phyloP scores from a whole-genome alignment of 2,113 vertebrate species.

The Brienomyrus brachyistius region DNA sequence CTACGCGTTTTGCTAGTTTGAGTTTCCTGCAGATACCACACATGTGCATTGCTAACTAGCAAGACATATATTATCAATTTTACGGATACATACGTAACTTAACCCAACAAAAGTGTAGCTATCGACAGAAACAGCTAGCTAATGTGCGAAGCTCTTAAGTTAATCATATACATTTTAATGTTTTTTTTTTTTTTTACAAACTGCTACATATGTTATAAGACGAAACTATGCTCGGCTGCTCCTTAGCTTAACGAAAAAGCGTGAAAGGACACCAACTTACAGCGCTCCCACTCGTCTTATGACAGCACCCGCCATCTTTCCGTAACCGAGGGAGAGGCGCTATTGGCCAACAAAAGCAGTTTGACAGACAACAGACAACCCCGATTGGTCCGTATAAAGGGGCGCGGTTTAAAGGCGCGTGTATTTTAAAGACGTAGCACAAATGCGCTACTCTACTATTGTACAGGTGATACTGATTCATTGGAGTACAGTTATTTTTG shows the following conservation, averaged over 20 bases:
- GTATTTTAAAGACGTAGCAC: slow-evolving; percentile 33
- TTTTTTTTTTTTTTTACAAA: not conserved
- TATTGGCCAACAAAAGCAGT: slow-evolving; percentile 42
- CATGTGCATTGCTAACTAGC: not conserved
- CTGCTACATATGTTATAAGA: not conserved
- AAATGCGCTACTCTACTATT: not conserved
- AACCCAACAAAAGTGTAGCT: not conserved
- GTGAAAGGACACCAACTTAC: slow-evolving; percentile 50
- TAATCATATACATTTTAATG: too few relatives aligned
- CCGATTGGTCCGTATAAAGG: slow-evolving; percentile 41
- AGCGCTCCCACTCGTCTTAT: slow-evolving; percentile 33
- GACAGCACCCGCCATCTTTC: slow-evolving; percentile 60
- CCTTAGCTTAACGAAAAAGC: not conserved
- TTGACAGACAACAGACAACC: not conserved
- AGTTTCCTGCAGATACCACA: not conserved
- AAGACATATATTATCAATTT: not conserved
- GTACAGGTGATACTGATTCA: not conserved
- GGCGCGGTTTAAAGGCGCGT: slow-evolving; percentile 14
- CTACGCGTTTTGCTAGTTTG: not conserved
- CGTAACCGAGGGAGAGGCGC: not conserved
- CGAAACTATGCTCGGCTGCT: not conserved
- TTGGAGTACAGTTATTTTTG: not conserved
- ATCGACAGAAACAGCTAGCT: not conserved
- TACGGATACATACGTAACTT: not conserved
- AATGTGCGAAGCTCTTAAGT: not conserved